These are phyloP conservation scores for Diprion similis DNA, from an alignment of 1,140 invertebrate species.

Conservation along the genomic window DNA sequence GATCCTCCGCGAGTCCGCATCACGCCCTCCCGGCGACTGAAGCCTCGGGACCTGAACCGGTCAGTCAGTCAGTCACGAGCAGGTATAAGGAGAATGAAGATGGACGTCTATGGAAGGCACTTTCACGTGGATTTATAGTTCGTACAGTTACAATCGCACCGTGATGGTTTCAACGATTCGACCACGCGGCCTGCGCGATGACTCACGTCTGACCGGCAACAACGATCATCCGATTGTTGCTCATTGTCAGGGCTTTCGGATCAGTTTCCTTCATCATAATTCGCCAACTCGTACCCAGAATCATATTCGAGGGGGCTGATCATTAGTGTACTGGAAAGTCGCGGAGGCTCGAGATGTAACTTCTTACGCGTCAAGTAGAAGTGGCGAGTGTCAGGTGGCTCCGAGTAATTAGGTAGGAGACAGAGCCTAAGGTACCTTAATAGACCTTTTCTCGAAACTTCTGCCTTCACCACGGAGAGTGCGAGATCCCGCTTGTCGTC, in stretches of 20 bases:
- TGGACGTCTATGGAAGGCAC: not conserved
- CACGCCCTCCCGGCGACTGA: not conserved
- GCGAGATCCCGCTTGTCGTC: too few species aligned
- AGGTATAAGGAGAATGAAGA: not conserved
- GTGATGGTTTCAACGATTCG: not conserved
- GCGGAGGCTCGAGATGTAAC: not conserved
- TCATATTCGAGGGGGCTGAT: not conserved
- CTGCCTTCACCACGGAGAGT: not conserved
- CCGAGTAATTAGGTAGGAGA: not conserved
- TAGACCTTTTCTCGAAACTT: not conserved
- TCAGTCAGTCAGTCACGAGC: not conserved
- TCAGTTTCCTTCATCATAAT: too few species aligned
- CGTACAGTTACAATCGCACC: not conserved
- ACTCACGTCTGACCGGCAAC: not conserved
- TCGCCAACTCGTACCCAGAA: not conserved
- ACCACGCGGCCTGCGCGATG: not conserved
- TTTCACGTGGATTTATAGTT: slow-evolving; percentile 3
- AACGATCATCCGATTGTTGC: too few species aligned
- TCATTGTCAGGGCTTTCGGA: too few species aligned
- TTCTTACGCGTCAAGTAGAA: not conserved
- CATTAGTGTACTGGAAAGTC: not conserved
- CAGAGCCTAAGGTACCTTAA: not conserved
- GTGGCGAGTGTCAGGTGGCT: not conserved
- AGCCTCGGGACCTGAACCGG: not conserved
- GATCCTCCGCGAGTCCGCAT: not conserved